These are phyloP conservation scores for Sicus ferrugineus DNA, from an alignment of 2,888 invertebrate species.

Conservation along the genomic window DNA sequence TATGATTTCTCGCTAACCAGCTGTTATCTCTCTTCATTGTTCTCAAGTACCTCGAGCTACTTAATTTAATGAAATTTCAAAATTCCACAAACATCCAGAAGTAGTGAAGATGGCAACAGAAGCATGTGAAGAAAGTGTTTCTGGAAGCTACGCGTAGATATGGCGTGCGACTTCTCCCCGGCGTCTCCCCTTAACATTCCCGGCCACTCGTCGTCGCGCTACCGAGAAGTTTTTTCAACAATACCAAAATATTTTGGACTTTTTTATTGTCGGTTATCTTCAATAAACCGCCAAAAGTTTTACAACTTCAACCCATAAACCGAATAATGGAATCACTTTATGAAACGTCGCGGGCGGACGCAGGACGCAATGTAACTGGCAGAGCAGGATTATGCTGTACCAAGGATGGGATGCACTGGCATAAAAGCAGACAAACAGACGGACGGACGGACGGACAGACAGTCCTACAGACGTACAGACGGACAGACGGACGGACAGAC, in stretches of 20 bases:
- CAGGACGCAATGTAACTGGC: neutral
- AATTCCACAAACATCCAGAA: slow-evolving; percentile 48
- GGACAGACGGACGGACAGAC: slow-evolving; percentile 18
- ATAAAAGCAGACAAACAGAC: neutral
- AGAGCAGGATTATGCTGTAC: too few species aligned
- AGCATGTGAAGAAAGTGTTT: slow-evolving; percentile 3
- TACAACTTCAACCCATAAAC: slow-evolving; percentile 45
- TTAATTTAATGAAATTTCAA: slow-evolving; percentile 65
- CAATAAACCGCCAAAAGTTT: slow-evolving; percentile 38
- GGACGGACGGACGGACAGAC: neutral
- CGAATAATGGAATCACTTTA: slow-evolving; percentile 49
- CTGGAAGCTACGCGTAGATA: too few species aligned
- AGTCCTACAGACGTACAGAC: neutral
- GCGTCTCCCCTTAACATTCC: too few species aligned
- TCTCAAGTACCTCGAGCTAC: too few species aligned
- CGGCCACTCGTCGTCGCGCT: too few species aligned
- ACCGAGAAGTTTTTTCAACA: neutral
- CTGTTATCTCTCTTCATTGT: too few species aligned
- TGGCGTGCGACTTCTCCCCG: too few species aligned
- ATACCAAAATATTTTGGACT: slow-evolving; percentile 15
- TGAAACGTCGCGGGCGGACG: slow-evolving; percentile 5
- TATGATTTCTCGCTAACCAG: too few species aligned
- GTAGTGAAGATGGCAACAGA: slow-evolving; percentile 2
- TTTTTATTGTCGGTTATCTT: slow-evolving; percentile 29
- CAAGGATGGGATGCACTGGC: neutral